Conservation (phyloP, 2,113 vertebrate genomes). For the Furnarius figulus region DNA sequence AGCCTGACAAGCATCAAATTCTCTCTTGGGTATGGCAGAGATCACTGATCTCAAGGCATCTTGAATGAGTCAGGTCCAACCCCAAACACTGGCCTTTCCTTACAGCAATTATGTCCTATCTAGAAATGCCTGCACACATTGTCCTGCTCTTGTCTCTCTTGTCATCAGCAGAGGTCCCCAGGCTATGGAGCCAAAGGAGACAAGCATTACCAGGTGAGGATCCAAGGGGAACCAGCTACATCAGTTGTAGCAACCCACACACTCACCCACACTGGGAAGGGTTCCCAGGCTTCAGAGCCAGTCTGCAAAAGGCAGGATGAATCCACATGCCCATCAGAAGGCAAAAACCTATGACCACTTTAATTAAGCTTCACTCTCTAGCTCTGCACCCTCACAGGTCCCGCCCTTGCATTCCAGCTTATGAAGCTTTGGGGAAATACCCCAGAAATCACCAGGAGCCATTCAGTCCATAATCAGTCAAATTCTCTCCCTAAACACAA, state of each 20-base stretch:
- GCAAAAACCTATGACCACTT: background rate
- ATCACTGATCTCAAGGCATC: background rate
- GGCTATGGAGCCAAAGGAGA: background rate
- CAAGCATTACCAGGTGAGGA: background rate
- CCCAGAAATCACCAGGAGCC: background rate
- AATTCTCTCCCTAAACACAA: background rate
- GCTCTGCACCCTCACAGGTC: rapidly evolving
- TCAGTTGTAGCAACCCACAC: background rate
- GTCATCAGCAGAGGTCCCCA: background rate
- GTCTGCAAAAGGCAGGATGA: background rate
- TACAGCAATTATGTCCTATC: background rate
- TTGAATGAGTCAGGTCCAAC: rapidly evolving
- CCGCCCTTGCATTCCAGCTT: background rate
- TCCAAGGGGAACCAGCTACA: background rate
- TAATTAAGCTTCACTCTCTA: background rate
- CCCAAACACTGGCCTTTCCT: background rate
- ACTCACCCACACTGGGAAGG: rapidly evolving
- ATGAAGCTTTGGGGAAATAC: background rate
- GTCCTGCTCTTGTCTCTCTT: background rate
- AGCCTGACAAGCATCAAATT: background rate
- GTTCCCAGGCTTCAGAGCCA: background rate
- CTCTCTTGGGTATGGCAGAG: background rate
- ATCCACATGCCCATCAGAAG: background rate
- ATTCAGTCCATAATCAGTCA: background rate
- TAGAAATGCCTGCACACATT: background rate